Evolutionary conservation across 2,888 invertebrate species (phyloP).

Genomic region (Tuta absoluta): DNA sequence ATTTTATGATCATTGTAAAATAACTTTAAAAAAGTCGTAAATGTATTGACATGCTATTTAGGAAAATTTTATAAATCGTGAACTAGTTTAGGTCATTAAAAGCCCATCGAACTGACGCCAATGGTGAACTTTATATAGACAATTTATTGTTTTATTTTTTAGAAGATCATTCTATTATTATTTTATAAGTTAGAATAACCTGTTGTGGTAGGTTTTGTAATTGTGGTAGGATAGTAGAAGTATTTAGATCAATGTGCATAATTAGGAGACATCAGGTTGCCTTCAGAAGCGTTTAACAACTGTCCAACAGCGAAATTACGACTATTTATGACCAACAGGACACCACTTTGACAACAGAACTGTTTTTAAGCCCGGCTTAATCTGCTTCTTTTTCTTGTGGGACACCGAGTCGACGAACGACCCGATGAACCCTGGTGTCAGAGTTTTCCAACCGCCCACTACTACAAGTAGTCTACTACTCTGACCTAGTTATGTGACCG

Average conservation of each 20-base stretch:
- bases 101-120: not conserved
- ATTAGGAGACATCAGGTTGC: not conserved
- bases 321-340: not conserved
- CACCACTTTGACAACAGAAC: not conserved
- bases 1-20: too few relatives aligned
- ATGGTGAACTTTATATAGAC: not conserved
- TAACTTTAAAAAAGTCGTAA: too few relatives aligned
- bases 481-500: too few relatives aligned
- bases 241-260: not conserved
- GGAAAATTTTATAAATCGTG: not conserved
- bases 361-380: too few relatives aligned
- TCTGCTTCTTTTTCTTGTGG: too few relatives aligned
- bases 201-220: not conserved
- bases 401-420: too few relatives aligned
- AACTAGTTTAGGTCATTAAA: not conserved
- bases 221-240: not conserved
- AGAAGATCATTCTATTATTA: constrained; percentile 17
- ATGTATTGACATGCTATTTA: not conserved
- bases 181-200: constrained; percentile 20
- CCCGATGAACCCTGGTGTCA: too few relatives aligned
- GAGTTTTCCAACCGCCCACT: too few relatives aligned
- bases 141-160: not conserved
- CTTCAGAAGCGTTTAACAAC: not conserved
- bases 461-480: too few relatives aligned
- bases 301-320: not conserved